These are phyloP conservation scores for Agonopterix heracliana DNA, from an alignment of 2,888 invertebrate genomes.

Conservation along the genomic window DNA sequence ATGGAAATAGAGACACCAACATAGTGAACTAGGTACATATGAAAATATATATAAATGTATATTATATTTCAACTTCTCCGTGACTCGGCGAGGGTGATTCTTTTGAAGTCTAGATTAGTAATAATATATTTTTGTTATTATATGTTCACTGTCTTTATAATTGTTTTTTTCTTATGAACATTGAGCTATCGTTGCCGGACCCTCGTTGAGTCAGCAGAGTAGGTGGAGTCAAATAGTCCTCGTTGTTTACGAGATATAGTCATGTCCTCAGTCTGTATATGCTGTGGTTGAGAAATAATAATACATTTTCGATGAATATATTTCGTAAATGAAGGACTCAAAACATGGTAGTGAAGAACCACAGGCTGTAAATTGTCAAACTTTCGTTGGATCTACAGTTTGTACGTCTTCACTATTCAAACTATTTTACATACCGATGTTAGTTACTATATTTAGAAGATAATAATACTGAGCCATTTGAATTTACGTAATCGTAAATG, in stretches of 20 bases:
- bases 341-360: constrained; percentile 36
- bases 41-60: constrained; percentile 47
- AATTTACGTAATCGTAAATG: constrained; percentile 52
- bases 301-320: constrained; percentile 17
- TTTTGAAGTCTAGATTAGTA: constrained; percentile 46
- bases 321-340: constrained; percentile 41
- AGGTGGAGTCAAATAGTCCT: constrained; percentile 29
- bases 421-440: constrained; percentile 74
- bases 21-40: constrained; percentile 66
- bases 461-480: constrained; percentile 54
- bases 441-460: constrained; percentile 62
- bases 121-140: constrained; percentile 68
- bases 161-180: constrained; percentile 45
- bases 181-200: constrained; percentile 41
- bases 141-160: constrained; percentile 58
- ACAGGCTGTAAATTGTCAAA: constrained; percentile 25
- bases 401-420: constrained; percentile 47
- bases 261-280: constrained; percentile 27
- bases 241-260: constrained; percentile 42
- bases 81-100: constrained; percentile 44
- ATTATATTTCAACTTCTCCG: constrained; percentile 34
- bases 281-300: constrained; percentile 12
- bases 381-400: constrained; percentile 24
- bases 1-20: constrained; percentile 73
- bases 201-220: constrained; percentile 35